Evolutionary conservation across 2,113 vertebrate genomes (phyloP).

Genomic region (Antidorcas marsupialis): DNA sequence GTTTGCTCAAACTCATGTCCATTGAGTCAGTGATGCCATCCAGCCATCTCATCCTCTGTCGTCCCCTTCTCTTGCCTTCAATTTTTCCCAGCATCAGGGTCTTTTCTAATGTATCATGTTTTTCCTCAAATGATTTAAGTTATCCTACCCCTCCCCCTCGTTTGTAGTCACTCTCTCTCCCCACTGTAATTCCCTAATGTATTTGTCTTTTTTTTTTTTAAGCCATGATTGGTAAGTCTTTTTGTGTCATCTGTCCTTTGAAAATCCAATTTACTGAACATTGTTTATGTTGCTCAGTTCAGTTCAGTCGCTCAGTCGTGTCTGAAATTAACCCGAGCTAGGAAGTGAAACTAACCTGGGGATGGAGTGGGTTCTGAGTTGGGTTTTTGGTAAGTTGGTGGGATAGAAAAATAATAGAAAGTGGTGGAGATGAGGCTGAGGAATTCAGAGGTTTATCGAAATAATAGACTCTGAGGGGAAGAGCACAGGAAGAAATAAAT

Average conservation of each 20-base stretch:
- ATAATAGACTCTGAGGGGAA: not conserved
- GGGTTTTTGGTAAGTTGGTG: not conserved
- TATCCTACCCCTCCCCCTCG: not conserved
- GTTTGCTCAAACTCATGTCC: not conserved
- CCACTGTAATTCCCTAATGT: not conserved
- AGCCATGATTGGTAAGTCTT: not conserved
- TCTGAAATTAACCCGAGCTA: not conserved
- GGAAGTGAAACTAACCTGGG: not conserved
- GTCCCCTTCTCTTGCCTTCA: not conserved
- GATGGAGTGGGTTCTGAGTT: not conserved
- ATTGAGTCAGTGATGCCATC: not conserved
- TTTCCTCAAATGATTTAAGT: not conserved
- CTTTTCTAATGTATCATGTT: not conserved
- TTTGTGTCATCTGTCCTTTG: not conserved
- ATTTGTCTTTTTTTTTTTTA: not conserved
- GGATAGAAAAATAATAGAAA: not conserved
- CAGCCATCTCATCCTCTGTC: not conserved
- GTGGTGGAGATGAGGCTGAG: not conserved
- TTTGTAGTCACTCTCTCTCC: not conserved
- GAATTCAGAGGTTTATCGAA: not conserved
- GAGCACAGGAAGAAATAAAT: not conserved
- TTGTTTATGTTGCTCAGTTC: not conserved
- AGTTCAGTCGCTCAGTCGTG: no score
- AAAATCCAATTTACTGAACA: not conserved
- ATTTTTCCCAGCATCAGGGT: not conserved